Percentiles rank a stretch among this genome's conserved stretches.
Conservation (phyloP, 2,113 vertebrate species). For the Pipa parva region DNA sequence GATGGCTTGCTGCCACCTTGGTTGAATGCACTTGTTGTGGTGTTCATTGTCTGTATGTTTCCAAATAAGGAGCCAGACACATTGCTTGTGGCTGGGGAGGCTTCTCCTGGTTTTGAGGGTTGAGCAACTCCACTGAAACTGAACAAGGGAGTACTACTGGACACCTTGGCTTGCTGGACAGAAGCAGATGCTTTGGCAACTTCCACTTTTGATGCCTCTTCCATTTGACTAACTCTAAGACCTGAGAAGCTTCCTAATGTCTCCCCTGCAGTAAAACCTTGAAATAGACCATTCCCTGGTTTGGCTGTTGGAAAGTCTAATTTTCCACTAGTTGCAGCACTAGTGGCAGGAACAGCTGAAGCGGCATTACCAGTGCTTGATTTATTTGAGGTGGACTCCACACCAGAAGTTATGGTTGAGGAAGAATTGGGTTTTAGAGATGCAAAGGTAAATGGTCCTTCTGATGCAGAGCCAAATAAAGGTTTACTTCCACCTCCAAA, state of each 20-base stretch:
- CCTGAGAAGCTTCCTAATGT: conserved; percentile 88
- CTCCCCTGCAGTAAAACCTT: conserved; percentile 67
- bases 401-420: background rate
- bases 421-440: conserved; percentile 46
- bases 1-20: conserved; percentile 58
- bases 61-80: conserved; percentile 45
- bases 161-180: conserved; percentile 47
- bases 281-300: conserved; percentile 55
- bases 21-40: conserved; percentile 52
- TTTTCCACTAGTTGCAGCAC: conserved; percentile 50
- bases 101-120: conserved; percentile 59
- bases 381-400: conserved; percentile 36
- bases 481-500: conserved; percentile 62
- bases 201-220: conserved; percentile 65
- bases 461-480: conserved; percentile 54
- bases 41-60: conserved; percentile 35
- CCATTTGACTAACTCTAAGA: conserved; percentile 79
- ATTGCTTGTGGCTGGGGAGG: conserved; percentile 14
- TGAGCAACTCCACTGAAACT: conserved; percentile 52
- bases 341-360: conserved; percentile 47
- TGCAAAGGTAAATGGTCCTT: conserved; percentile 60
- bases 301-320: conserved; percentile 60
- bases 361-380: background rate
- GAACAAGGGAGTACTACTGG: conserved; percentile 49
- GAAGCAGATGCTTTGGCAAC: conserved; percentile 45